phyloP scores from a whole-genome alignment of 2,113 vertebrate species.

The Piaya cayana region DNA sequence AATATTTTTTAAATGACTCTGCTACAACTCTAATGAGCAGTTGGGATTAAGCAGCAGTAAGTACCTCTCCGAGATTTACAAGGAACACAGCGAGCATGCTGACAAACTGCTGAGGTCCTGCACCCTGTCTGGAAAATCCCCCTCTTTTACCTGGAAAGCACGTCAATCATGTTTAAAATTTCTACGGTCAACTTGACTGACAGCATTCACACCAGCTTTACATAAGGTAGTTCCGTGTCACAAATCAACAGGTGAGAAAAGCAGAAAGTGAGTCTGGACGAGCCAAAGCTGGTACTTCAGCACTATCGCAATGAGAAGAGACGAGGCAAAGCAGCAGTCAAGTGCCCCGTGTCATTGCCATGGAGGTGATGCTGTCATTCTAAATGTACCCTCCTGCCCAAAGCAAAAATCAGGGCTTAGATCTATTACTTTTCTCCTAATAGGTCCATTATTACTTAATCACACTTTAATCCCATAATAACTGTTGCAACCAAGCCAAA shows the following conservation, averaged over 20 bases:
- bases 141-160: background rate
- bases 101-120: background rate
- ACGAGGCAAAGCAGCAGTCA: rapidly evolving
- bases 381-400: background rate
- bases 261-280: background rate
- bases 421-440: background rate
- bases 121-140: background rate
- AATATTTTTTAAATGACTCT: background rate
- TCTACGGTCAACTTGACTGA: rapidly evolving
- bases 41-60: background rate
- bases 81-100: background rate
- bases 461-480: background rate
- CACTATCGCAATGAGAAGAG: background rate
- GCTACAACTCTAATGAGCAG: background rate
- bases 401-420: background rate
- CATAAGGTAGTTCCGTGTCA: background rate
- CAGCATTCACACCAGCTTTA: background rate
- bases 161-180: background rate
- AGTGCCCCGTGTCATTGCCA: rapidly evolving
- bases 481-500: background rate
- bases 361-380: background rate
- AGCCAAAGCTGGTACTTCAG: background rate
- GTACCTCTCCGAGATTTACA: background rate
- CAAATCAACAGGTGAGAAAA: background rate
- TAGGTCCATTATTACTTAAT: background rate